Conservation (phyloP, 92 coral and sea anemone species). For the Palythoa grandiflora region DNA sequence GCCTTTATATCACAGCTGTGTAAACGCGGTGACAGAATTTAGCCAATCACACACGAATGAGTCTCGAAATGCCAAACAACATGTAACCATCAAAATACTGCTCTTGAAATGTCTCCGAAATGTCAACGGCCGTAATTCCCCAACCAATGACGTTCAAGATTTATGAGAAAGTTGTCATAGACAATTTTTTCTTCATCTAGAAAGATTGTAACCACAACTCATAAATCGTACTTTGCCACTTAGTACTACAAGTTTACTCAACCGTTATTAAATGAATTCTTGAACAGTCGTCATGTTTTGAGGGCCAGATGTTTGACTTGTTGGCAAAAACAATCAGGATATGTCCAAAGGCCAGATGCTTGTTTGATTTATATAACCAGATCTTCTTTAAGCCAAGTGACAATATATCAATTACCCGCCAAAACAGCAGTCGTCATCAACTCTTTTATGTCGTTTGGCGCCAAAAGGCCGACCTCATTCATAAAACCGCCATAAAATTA, state of each 20-base stretch:
- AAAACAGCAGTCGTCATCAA: conserved; percentile 55
- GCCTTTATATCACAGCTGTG: conserved; percentile 82
- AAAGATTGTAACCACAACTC: conserved; percentile 2
- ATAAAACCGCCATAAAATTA: neutral
- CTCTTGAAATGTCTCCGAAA: conserved; percentile 59
- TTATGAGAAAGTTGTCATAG: conserved; percentile 62
- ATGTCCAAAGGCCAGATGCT: conserved; percentile 54
- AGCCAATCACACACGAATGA: conserved; percentile 90
- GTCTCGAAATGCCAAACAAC: conserved; percentile 83
- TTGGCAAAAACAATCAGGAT: conserved; percentile 41
- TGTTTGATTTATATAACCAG: conserved; percentile 53
- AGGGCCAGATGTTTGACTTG: conserved; percentile 44
- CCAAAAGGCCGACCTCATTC: conserved; percentile 34
- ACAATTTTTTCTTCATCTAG: conserved; percentile 18
- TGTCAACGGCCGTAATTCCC: conserved; percentile 66
- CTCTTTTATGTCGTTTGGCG: conserved; percentile 56
- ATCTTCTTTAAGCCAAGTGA: conserved; percentile 57
- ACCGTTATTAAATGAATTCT: conserved; percentile 32
- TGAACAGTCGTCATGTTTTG: conserved; percentile 40
- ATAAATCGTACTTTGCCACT: neutral
- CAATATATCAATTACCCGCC: conserved; percentile 74
- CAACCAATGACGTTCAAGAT: conserved; percentile 55
- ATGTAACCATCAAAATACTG: conserved; percentile 77
- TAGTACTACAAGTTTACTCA: conserved; percentile 10
- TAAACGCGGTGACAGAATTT: conserved; percentile 93